Evolutionary conservation across 2,797 vertebrate genomes (phyloP).

Genomic region (Anguilla marmorata): DNA sequence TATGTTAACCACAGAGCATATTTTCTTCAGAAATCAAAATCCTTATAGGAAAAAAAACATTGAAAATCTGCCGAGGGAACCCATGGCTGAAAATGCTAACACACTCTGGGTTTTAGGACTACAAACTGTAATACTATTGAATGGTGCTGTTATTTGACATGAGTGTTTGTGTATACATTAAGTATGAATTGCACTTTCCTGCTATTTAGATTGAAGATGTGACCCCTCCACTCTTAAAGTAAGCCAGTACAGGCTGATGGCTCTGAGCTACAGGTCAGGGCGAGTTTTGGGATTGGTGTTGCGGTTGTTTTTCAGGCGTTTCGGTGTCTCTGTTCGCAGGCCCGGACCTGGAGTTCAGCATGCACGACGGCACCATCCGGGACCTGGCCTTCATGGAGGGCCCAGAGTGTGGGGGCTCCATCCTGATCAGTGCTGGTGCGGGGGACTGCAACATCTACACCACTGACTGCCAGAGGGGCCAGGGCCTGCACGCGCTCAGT

Average conservation of each 20-base stretch:
- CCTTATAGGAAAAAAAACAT: too few relatives aligned
- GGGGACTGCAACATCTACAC: constrained; percentile 99
- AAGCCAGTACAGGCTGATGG: constrained; percentile 33
- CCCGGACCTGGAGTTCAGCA: constrained; percentile 97
- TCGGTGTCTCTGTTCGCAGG: constrained; percentile 65
- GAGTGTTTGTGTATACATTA: not conserved
- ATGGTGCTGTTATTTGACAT: too few relatives aligned
- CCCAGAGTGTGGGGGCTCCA: constrained; percentile 90
- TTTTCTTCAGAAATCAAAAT: too few relatives aligned
- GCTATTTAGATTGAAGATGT: not conserved
- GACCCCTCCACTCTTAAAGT: not conserved
- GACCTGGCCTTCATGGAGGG: constrained; percentile 99
- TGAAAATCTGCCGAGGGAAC: too few relatives aligned
- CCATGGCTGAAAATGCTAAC: too few relatives aligned
- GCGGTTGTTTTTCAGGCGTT: not conserved
- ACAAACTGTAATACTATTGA: too few relatives aligned
- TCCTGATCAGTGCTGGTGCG: constrained; percentile 94
- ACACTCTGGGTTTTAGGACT: too few relatives aligned
- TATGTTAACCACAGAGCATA: too few relatives aligned
- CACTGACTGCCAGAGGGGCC: constrained; percentile 94
- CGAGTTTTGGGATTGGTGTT: not conserved
- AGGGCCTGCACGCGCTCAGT: constrained; percentile 94
- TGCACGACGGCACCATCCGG: constrained; percentile 97
- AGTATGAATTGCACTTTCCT: too few relatives aligned
- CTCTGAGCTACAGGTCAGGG: not conserved